These are phyloP conservation scores for Chaetoderma sp. DNA, from an alignment of 2,888 invertebrate species.

Conservation along the genomic window DNA sequence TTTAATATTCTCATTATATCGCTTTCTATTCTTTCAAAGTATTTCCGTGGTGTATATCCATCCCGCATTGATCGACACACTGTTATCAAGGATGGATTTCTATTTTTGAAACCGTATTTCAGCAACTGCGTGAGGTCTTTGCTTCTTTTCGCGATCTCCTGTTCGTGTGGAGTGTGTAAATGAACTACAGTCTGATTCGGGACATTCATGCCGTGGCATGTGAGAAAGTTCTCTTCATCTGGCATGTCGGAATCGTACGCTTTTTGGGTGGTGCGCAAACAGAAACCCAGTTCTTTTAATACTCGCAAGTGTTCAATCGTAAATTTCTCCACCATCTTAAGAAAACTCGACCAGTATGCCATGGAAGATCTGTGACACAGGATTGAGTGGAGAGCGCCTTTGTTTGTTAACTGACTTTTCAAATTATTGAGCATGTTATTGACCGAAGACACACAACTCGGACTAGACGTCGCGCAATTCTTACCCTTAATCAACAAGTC, in stretches of 20 bases:
- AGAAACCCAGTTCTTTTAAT: constrained; percentile 47
- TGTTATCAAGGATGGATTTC: constrained; percentile 48
- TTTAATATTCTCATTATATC: constrained; percentile 41
- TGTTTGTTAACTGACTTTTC: not conserved
- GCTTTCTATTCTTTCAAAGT: constrained; percentile 47
- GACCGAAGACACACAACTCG: too few relatives aligned
- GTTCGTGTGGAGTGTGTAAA: constrained; percentile 39
- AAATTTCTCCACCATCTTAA: constrained; percentile 31
- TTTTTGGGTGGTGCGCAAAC: constrained; percentile 45
- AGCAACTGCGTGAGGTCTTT: constrained; percentile 36
- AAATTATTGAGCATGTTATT: too few relatives aligned
- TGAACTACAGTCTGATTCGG: constrained; percentile 41
- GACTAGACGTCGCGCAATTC: not conserved
- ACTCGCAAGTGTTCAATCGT: constrained; percentile 40
- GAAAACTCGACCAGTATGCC: constrained; percentile 22
- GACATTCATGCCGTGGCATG: constrained; percentile 50
- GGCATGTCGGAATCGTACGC: constrained; percentile 25
- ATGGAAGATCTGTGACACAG: too few relatives aligned
- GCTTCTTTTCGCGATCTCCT: constrained; percentile 39
- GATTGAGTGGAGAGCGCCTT: not conserved
- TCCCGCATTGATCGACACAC: constrained; percentile 60
- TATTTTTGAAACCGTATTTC: constrained; percentile 28
- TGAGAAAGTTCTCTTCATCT: constrained; percentile 31
- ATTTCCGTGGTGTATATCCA: constrained; percentile 58
- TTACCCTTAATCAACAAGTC: not conserved